Evolutionary conservation across 2,113 vertebrate species (phyloP), one percentile per base, ranked within the genome.

Genomic region (Bostrychus sinensis): DNA sequence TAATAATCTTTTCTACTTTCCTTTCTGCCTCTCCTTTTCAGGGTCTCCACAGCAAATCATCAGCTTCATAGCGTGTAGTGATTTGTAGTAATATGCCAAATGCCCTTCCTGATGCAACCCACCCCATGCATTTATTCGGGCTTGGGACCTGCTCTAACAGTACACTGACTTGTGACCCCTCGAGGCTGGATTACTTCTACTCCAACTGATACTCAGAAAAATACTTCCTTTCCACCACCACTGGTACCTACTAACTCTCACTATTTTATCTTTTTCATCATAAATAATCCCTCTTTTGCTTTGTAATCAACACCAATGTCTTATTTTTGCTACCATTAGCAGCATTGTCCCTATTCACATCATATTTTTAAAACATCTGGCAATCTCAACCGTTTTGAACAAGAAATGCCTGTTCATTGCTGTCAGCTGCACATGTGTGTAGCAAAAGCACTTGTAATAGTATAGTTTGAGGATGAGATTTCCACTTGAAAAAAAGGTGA

Each of bases 401-500:
- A 13, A 50, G 54, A 58, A 16, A 19, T 28, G 43, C 38, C 22
- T 67, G 58, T 30, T 30, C 38, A 36, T 20, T 28, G 19, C 46
- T 42, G n/a, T 26, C 56, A 16, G 54, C 13, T 10, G 22, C 34
- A 66, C 4, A 2, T 34, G 46, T 56, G 37, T 56, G 56, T 58
- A 50, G 43, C 3, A 12, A 42, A 10, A 30, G 36, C 7, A 28
- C 26, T 46, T 57, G n/a, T 46, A 37, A 43, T 75, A 5, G 42
- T 54, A 42, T 65, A 45, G 26, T 48, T 45, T 61, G 42, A 45
- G 26, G 41, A 11, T 34, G 26, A 13, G 17, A 17, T 36, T 5
- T 70, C 57, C 68, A 45, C 58, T 41, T 37, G 51, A 68, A 25
- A 54, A n/a, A 41, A 66, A 72, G 37, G 37, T 56, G 68, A 75